Conservation (phyloP, 2,113 vertebrate species). For the Lates calcarifer region DNA sequence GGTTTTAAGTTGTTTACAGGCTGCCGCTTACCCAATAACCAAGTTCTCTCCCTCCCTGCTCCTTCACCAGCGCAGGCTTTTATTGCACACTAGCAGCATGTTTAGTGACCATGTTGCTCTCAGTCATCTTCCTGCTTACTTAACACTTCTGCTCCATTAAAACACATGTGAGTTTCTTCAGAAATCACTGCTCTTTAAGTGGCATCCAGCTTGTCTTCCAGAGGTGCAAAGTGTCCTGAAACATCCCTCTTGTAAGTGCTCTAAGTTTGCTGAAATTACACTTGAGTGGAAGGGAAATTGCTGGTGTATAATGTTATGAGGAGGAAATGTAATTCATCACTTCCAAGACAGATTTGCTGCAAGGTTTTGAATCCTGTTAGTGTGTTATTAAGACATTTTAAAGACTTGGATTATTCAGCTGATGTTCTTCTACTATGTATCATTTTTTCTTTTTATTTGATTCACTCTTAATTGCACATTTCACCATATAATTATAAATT, state of each 20-base stretch:
- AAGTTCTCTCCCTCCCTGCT: conserved; percentile 59
- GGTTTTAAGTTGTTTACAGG: conserved; percentile 79
- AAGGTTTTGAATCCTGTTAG: conserved; percentile 17
- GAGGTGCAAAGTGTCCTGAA: conserved; percentile 36
- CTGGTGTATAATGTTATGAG: conserved; percentile 37
- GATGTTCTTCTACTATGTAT: not conserved
- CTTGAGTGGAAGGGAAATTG: conserved; percentile 61
- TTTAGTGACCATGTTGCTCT: conserved; percentile 63
- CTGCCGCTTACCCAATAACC: conserved; percentile 77
- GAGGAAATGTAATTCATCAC: conserved; percentile 34
- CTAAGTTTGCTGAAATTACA: conserved; percentile 55
- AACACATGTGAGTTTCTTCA: conserved; percentile 37
- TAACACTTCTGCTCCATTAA: conserved; percentile 50
- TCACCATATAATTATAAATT: no score
- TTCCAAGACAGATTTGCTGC: conserved; percentile 35
- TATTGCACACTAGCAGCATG: conserved; percentile 64
- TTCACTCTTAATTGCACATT: no score
- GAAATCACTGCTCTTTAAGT: conserved; percentile 43
- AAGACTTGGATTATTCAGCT: not conserved
- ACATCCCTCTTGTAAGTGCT: conserved; percentile 24
- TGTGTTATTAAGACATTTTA: conserved; percentile 6
- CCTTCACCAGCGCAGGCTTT: conserved; percentile 46
- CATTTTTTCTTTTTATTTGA: no score
- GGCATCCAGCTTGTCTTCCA: conserved; percentile 3
- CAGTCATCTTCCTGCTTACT: conserved; percentile 40